Conservation (phyloP, 2,113 vertebrate genomes). For the Vireo altiloquus region DNA sequence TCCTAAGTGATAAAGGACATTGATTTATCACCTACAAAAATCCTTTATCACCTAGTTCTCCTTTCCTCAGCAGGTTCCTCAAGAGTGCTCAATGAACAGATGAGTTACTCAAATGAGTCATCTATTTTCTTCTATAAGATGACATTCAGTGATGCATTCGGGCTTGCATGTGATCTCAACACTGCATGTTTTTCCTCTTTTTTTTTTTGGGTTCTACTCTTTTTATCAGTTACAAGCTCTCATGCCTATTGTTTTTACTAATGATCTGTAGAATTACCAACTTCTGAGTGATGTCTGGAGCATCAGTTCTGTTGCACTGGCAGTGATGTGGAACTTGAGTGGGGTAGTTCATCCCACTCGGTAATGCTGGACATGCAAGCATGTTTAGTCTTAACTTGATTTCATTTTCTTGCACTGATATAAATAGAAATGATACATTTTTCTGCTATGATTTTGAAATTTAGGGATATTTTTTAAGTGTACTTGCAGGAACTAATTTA, state of each 20-base stretch:
- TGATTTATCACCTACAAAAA: background rate
- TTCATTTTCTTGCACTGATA: background rate
- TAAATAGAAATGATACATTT: background rate
- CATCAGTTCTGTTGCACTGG: background rate
- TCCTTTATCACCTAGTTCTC: background rate
- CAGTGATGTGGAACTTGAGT: background rate
- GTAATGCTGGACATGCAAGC: background rate
- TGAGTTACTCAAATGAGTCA: background rate
- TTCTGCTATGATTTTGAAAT: background rate
- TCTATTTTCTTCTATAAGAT: background rate
- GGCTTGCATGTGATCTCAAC: background rate
- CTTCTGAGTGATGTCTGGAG: background rate
- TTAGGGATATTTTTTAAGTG: background rate
- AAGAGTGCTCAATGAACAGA: background rate
- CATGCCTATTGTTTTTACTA: background rate
- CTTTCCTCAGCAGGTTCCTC: background rate
- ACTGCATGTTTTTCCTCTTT: background rate
- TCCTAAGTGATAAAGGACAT: background rate
- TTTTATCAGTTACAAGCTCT: background rate
- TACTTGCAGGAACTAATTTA: background rate
- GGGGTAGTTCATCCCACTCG: background rate
- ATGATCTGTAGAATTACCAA: background rate
- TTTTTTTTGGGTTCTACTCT: background rate
- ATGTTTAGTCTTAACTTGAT: background rate
- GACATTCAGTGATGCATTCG: background rate